phyloP scores from a whole-genome alignment of 2,797 vertebrate species.

The Gobionotothen gibberifrons region DNA sequence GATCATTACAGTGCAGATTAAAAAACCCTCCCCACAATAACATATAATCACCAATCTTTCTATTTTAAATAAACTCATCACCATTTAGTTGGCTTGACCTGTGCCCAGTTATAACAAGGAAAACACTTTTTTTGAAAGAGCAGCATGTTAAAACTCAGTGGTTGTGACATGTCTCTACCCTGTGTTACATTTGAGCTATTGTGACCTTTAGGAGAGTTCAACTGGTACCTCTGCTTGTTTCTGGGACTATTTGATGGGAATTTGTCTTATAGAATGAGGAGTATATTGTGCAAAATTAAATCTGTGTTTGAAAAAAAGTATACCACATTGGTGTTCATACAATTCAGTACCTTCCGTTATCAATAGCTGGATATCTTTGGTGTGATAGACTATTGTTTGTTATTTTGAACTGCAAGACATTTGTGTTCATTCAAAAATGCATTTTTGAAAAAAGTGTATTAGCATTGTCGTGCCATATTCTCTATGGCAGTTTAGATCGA shows the following conservation, averaged over 20 bases:
- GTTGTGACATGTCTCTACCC: conserved; percentile 51
- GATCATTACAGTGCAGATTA: conserved; percentile 29
- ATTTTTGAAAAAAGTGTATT: conserved; percentile 49
- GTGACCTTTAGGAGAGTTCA: conserved; percentile 57
- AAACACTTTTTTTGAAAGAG: conserved; percentile 26
- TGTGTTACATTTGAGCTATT: conserved; percentile 49
- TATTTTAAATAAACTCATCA: neutral
- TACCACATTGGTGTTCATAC: conserved; percentile 80
- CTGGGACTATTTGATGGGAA: conserved; percentile 62
- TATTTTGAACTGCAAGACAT: conserved; percentile 55
- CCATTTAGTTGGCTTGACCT: conserved; percentile 27
- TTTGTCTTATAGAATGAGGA: conserved; percentile 62
- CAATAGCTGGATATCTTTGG: conserved; percentile 60
- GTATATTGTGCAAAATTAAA: conserved; percentile 63
- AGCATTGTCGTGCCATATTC: conserved; percentile 26
- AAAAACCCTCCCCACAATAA: conserved; percentile 14
- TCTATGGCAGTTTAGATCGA: conserved; percentile 46
- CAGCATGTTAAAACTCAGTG: conserved; percentile 34
- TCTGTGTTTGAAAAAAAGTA: conserved; percentile 63
- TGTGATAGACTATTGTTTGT: conserved; percentile 70
- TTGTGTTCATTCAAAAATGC: conserved; percentile 55
- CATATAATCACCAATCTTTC: neutral
- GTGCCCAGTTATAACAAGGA: conserved; percentile 28
- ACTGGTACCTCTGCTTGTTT: conserved; percentile 58
- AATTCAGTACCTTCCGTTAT: conserved; percentile 68